phyloP scores from a whole-genome alignment of 2,888 invertebrate genomes.

The Oeneis ivallda region DNA sequence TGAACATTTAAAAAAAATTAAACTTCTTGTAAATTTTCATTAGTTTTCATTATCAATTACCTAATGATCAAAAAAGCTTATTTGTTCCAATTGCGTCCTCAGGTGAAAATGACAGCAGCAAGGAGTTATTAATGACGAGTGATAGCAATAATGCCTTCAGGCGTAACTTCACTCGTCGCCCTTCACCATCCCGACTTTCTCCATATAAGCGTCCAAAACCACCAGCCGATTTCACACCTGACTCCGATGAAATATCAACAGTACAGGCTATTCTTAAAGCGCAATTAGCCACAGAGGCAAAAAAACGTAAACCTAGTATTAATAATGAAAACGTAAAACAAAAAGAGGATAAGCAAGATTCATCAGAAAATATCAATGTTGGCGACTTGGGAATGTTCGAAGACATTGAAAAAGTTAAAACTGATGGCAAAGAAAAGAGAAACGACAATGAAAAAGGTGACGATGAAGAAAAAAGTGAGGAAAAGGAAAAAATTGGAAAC shows the following conservation, averaged over 20 bases:
- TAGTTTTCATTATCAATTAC: neutral
- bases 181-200: slow-evolving; percentile 60
- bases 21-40: neutral
- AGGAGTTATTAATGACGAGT: slow-evolving; percentile 83
- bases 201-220: slow-evolving; percentile 55
- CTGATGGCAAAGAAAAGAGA: slow-evolving; percentile 30
- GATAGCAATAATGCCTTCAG: slow-evolving; percentile 69
- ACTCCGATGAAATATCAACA: slow-evolving; percentile 31
- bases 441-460: neutral
- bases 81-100: slow-evolving; percentile 14
- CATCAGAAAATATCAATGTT: slow-evolving; percentile 45
- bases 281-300: slow-evolving; percentile 17
- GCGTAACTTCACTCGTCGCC: slow-evolving; percentile 66
- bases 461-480: slow-evolving; percentile 26
- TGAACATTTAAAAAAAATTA: too few relatives aligned
- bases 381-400: slow-evolving; percentile 59
- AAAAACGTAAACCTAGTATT: slow-evolving; percentile 37
- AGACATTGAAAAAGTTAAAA: slow-evolving; percentile 48
- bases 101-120: slow-evolving; percentile 82
- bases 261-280: slow-evolving; percentile 10
- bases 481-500: neutral
- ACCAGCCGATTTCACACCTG: slow-evolving; percentile 32
- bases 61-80: neutral
- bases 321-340: slow-evolving; percentile 44
- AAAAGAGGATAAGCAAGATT: slow-evolving; percentile 31